Percentiles rank a stretch among this genome's conserved stretches.
phyloP scores from a whole-genome alignment of 2,797 vertebrate species.

The Ctenochaetus hawaiiensis region DNA sequence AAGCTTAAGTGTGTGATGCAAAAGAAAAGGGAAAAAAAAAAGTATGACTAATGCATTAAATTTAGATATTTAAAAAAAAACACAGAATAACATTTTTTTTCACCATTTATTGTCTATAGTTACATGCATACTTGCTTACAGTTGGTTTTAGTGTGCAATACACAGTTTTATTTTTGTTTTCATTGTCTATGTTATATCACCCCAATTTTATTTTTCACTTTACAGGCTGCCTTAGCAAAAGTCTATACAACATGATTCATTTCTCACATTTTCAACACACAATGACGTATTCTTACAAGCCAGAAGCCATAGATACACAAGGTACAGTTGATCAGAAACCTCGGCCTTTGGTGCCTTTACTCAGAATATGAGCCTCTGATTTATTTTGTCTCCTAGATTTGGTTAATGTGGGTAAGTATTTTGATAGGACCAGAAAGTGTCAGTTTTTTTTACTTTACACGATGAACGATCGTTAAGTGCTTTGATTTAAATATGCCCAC shows the following conservation, averaged over 20 bases:
- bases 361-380: background rate
- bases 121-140: constrained; percentile 88
- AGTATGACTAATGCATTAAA: background rate
- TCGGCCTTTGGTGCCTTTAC: background rate
- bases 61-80: background rate
- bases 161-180: constrained; percentile 71
- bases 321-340: background rate
- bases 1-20: background rate
- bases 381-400: background rate
- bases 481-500: background rate
- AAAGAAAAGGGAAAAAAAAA: background rate
- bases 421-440: background rate
- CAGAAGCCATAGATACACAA: constrained; percentile 63
- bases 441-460: background rate
- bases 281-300: constrained; percentile 63
- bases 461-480: background rate
- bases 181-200: constrained; percentile 72
- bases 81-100: constrained; percentile 43
- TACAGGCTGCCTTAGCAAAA: constrained; percentile 80
- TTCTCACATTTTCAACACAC: constrained; percentile 74
- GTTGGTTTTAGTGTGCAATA: constrained; percentile 80
- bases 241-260: constrained; percentile 75
- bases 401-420: background rate
- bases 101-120: constrained; percentile 86
- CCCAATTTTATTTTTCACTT: constrained; percentile 69